Conservation (phyloP, 2,888 invertebrate species). For the Pasiphila rectangulata region DNA sequence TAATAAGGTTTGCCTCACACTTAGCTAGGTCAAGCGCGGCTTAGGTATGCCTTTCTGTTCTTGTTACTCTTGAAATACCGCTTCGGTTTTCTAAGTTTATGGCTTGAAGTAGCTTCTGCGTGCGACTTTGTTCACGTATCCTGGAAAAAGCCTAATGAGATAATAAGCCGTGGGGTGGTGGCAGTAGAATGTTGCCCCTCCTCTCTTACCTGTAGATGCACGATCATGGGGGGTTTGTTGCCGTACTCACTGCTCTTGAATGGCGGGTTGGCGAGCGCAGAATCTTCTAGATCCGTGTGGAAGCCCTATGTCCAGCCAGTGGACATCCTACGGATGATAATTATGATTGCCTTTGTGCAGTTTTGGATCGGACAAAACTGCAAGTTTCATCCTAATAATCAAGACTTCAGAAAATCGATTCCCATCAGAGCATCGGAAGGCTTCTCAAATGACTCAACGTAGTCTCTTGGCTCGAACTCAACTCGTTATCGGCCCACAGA, state of each 20-base stretch:
- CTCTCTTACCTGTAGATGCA: too few relatives aligned
- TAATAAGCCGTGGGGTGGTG: too few relatives aligned
- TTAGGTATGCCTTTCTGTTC: slow-evolving; percentile 36
- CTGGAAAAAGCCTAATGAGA: not conserved
- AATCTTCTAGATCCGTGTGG: too few relatives aligned
- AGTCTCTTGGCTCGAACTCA: slow-evolving; percentile 28
- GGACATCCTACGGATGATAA: too few relatives aligned
- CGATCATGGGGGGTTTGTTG: too few relatives aligned
- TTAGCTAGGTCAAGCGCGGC: slow-evolving; percentile 65
- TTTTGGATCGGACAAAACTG: not conserved
- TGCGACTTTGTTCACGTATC: not conserved
- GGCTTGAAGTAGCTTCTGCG: too few relatives aligned
- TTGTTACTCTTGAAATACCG: not conserved
- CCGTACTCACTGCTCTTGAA: too few relatives aligned
- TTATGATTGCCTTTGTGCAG: too few relatives aligned
- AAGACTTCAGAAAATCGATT: slow-evolving; percentile 5
- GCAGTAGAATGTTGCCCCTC: too few relatives aligned
- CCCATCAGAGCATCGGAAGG: slow-evolving; percentile 7
- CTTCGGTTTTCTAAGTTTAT: not conserved
- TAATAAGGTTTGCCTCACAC: slow-evolving; percentile 70
- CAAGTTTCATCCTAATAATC: not conserved
- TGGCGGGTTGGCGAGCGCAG: too few relatives aligned
- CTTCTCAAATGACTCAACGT: slow-evolving; percentile 18
- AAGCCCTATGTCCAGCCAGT: too few relatives aligned
- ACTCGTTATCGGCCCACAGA: slow-evolving; percentile 27